phyloP scores from a whole-genome alignment of 2,113 vertebrate species.

The Pygoscelis adeliae region DNA sequence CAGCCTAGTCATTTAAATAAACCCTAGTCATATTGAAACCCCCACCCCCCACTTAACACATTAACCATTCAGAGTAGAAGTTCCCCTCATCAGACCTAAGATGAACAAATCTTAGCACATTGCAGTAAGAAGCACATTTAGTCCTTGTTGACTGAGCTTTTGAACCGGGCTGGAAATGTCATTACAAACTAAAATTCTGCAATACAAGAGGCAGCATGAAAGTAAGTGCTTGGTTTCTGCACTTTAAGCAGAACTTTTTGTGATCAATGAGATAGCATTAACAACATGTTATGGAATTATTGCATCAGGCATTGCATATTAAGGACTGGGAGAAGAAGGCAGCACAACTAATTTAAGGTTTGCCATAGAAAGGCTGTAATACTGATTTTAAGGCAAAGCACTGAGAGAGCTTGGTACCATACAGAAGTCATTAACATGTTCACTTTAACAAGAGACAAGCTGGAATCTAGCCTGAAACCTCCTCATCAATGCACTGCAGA shows the following conservation, averaged over 20 bases:
- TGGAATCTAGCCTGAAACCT: background rate
- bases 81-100: background rate
- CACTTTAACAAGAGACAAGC: background rate
- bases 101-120: background rate
- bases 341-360: background rate
- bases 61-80: constrained; percentile 4
- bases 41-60: background rate
- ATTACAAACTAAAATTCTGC: background rate
- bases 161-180: background rate
- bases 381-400: background rate
- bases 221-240: background rate
- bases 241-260: background rate
- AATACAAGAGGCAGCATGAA: background rate
- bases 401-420: background rate
- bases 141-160: background rate
- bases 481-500: background rate
- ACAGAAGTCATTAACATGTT: background rate
- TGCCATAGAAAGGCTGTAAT: background rate
- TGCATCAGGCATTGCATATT: background rate
- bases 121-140: background rate
- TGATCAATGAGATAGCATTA: background rate
- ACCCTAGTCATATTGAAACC: constrained; percentile 23
- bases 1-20: constrained; percentile 40
- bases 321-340: background rate
- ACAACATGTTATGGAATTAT: background rate